These are phyloP conservation scores for Brotula barbata DNA, from an alignment of 2,797 vertebrate species.

Conservation along the genomic window DNA sequence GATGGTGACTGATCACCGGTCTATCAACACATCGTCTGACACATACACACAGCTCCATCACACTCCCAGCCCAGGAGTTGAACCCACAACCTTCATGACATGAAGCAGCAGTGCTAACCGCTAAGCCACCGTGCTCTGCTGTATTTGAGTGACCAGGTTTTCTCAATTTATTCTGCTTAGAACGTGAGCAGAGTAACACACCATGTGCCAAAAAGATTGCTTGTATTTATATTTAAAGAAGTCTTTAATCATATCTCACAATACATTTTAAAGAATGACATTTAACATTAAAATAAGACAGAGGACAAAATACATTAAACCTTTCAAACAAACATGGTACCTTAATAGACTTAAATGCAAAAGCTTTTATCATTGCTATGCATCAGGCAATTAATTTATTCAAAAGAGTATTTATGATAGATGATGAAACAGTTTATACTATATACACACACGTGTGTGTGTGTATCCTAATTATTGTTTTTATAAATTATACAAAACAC, in stretches of 20 bases:
- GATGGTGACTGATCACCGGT: no score
- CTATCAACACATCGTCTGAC: no score
- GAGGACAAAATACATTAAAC: slow-evolving; percentile 47
- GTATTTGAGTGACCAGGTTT: no score
- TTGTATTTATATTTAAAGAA: slow-evolving; percentile 50
- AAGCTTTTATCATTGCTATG: slow-evolving; percentile 35
- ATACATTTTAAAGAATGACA: slow-evolving; percentile 63
- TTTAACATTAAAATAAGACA: slow-evolving; percentile 62
- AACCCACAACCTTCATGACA: no score
- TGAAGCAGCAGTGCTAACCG: no score
- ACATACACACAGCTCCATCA: no score
- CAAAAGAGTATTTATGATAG: slow-evolving; percentile 44
- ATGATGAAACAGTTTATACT: slow-evolving; percentile 79
- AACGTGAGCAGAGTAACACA: not conserved
- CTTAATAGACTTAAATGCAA: slow-evolving; percentile 24
- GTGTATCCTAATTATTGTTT: slow-evolving; percentile 43
- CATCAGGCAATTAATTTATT: slow-evolving; percentile 53
- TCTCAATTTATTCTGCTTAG: no score
- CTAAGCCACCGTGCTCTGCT: no score
- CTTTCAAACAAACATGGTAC: slow-evolving; percentile 42
- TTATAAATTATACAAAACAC: slow-evolving; percentile 54
- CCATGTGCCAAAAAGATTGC: not conserved
- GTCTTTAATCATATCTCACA: slow-evolving; percentile 67
- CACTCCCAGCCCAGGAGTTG: no score
- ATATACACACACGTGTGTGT: no score